Evolutionary conservation across 2,797 vertebrate species (phyloP).

Genomic region (Orientallactaga sibirica): DNA sequence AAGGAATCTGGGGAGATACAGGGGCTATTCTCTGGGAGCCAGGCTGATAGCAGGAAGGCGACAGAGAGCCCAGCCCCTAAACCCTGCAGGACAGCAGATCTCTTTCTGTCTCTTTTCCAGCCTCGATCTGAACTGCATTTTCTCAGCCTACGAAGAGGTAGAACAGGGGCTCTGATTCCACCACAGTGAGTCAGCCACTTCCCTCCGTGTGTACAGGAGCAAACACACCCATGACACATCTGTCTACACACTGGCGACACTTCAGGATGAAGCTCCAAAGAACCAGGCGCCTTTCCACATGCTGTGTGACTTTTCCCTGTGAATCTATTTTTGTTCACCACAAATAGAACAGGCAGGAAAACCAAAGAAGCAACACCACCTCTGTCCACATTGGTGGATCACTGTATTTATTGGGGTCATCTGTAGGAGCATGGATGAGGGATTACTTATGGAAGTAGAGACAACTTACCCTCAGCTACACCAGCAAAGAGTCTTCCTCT

Average conservation of each 20-base stretch:
- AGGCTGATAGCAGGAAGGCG: not conserved
- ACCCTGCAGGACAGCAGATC: not conserved
- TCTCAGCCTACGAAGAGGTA: not conserved
- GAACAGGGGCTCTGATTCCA: not conserved
- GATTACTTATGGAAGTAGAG: not conserved
- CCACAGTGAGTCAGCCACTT: not conserved
- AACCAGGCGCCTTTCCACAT: not conserved
- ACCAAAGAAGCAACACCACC: not conserved
- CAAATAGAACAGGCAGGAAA: not conserved
- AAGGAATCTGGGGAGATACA: not conserved
- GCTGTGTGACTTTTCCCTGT: not conserved
- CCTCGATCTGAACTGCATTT: not conserved
- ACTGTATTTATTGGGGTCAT: not conserved
- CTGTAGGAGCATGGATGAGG: not conserved
- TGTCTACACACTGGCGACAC: not conserved
- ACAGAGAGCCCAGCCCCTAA: not conserved
- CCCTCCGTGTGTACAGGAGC: not conserved
- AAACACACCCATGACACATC: not conserved
- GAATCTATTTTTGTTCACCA: not conserved
- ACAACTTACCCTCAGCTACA: not conserved
- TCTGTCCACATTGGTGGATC: not conserved
- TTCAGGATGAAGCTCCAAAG: not conserved
- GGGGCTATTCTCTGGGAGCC: not conserved
- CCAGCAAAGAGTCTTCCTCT: not conserved
- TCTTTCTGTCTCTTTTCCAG: not conserved